Evolutionary conservation across 1,140 invertebrate genomes (phyloP), one percentile per base, ranked within the genome.

Genomic region (Cotesia vestalis): DNA sequence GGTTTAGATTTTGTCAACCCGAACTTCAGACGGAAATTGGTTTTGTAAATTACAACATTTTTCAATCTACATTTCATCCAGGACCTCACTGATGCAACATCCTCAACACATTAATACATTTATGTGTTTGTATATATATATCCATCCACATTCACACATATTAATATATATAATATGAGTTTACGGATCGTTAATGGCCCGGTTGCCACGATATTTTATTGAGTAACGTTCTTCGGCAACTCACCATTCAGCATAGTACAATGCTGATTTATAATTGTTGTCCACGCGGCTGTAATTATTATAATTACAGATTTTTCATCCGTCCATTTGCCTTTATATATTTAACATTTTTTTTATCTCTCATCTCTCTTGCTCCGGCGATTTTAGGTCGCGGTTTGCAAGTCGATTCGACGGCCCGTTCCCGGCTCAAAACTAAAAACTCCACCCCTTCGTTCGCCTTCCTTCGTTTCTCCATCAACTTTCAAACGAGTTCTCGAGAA

Each of bases 201-300:
- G 57, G 12, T 60, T 60, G 53, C 36, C 59, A 46, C 59, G 53
- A 69, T 69, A 69, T 69, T 69, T 69, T 69, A 69, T 69, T 61
- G 57, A 60, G 55, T 34, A 64, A 38, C 38, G 27, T 36, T 64
- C 38, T 64, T 64, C 36, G 12, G 4, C 38, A 34, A 64, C 34
- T 64, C 62, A 64, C 35, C 62, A 64, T 64, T 64, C 62, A 64
- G 62, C 38, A 64, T 64, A 64, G 62, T 46, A 64, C 38, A 64
- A 64, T 64, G 62, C 38, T 64, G 62, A 64, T 64, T 57, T 60
- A 71, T 60, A 71, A 71, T 71, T 64, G 62, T 64, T 64, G 62
- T 64, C 62, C 62, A 64, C 35, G 34, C 62, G n/a, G 62, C 77
- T 83, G 77, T 82, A 85, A 84, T 84, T 84, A 85, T 81, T 76